These are phyloP conservation scores for Trissolcus brochymenae DNA, from an alignment of 2,888 invertebrate species.

Conservation along the genomic window DNA sequence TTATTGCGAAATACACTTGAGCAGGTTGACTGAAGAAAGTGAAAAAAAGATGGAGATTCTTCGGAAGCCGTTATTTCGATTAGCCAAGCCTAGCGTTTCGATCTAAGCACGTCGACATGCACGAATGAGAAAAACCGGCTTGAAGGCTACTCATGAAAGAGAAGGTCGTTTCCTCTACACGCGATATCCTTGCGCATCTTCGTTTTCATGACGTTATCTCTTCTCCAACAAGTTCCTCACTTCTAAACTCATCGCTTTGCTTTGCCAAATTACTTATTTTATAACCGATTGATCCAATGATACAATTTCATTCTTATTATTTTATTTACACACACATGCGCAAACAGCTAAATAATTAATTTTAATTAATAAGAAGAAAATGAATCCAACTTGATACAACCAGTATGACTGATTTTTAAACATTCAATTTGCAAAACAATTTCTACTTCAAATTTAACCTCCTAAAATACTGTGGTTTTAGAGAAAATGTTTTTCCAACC, in stretches of 20 bases:
- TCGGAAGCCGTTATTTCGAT: conserved; percentile 35
- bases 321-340: no score
- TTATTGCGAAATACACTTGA: background rate
- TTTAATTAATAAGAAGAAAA: no score
- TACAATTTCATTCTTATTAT: no score
- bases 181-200: conserved; percentile 52
- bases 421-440: no score
- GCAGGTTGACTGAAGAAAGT: background rate
- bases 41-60: conserved; percentile 9
- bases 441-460: no score
- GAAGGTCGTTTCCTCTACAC: conserved; percentile 54
- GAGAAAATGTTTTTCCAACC: no score
- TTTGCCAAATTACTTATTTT: background rate
- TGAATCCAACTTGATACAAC: no score
- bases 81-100: conserved; percentile 37
- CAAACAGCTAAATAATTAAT: no score
- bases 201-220: conserved; percentile 52
- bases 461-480: no score
- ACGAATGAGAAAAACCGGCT: conserved; percentile 57
- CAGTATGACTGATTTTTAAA: no score
- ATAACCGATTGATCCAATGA: no score
- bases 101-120: conserved; percentile 50
- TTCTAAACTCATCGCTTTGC: no score
- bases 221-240: conserved; percentile 20
- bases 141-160: conserved; percentile 55